A percentile compares a stretch with the other conserved stretches of the same genome.
These are phyloP conservation scores for Heliconius eleuchia DNA, from an alignment of 1,140 invertebrate genomes.

Conservation along the genomic window DNA sequence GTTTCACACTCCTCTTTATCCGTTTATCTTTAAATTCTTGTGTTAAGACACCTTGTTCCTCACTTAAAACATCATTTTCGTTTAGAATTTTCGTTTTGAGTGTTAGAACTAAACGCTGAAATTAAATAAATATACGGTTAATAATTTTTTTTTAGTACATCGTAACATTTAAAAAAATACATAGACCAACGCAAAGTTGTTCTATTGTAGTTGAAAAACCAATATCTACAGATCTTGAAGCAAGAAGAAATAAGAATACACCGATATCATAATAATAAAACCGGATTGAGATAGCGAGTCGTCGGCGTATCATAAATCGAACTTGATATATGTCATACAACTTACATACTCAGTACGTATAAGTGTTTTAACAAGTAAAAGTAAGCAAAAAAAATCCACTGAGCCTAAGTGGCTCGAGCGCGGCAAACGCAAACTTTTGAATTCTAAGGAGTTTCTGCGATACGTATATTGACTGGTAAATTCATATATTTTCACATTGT, in stretches of 20 bases:
- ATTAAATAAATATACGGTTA: not conserved
- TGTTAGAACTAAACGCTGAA: too few species aligned
- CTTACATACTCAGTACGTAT: not conserved
- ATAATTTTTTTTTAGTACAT: not conserved
- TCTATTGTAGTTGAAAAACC: not conserved
- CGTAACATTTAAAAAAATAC: not conserved
- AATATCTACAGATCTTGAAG: not conserved
- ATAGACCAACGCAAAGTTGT: not conserved
- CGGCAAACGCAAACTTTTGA: not conserved
- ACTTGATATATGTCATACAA: not conserved
- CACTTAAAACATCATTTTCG: too few species aligned
- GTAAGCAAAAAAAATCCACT: not conserved
- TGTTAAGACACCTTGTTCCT: too few species aligned
- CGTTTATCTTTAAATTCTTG: too few species aligned
- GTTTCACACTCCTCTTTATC: too few species aligned
- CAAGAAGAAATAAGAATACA: not conserved
- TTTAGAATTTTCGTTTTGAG: too few species aligned
- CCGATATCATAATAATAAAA: not conserved
- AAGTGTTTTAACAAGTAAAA: slow-evolving; percentile 1
- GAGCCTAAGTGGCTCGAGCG: not conserved
- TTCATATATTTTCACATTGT: not conserved
- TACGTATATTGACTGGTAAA: not conserved
- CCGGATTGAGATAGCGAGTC: not conserved
- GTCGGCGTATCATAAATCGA: slow-evolving; percentile 7
- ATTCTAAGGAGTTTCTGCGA: not conserved